phyloP scores from a whole-genome alignment of 2,888 invertebrate species.

The Diarsia mendica region DNA sequence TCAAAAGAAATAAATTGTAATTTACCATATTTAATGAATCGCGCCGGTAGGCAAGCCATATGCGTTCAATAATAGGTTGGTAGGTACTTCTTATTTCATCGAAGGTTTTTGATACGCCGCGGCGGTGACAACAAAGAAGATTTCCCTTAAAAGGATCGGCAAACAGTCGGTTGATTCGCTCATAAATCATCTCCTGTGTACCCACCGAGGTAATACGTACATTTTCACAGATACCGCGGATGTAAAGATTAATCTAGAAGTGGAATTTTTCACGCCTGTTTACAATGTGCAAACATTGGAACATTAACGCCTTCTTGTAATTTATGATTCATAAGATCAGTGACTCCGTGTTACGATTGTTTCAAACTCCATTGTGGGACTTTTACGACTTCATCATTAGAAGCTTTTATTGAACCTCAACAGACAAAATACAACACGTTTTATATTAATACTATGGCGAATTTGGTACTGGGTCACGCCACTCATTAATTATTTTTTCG shows the following conservation, averaged over 20 bases:
- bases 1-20: slow-evolving; percentile 41
- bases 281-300: slow-evolving; percentile 44
- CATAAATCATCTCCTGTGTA: slow-evolving; percentile 83
- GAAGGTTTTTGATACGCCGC: slow-evolving; percentile 70
- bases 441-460: neutral
- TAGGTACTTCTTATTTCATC: slow-evolving; percentile 65
- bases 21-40: slow-evolving; percentile 47
- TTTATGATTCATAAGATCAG: slow-evolving; percentile 59
- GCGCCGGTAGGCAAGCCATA: slow-evolving; percentile 42
- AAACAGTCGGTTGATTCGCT: slow-evolving; percentile 76
- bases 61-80: slow-evolving; percentile 31
- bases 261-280: slow-evolving; percentile 59
- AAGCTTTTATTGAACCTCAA: slow-evolving; percentile 20
- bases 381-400: slow-evolving; percentile 40
- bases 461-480: neutral
- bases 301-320: slow-evolving; percentile 56
- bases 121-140: slow-evolving; percentile 76
- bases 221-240: slow-evolving; percentile 69
- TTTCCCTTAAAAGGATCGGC: slow-evolving; percentile 82
- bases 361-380: slow-evolving; percentile 32
- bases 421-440: neutral
- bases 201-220: slow-evolving; percentile 72
- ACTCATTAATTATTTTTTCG: slow-evolving; percentile 11
- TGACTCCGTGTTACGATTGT: slow-evolving; percentile 48
- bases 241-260: slow-evolving; percentile 62